Base-by-base conservation (phyloP, 2,797 vertebrate genomes). In the Lerista edwardsae region DNA sequence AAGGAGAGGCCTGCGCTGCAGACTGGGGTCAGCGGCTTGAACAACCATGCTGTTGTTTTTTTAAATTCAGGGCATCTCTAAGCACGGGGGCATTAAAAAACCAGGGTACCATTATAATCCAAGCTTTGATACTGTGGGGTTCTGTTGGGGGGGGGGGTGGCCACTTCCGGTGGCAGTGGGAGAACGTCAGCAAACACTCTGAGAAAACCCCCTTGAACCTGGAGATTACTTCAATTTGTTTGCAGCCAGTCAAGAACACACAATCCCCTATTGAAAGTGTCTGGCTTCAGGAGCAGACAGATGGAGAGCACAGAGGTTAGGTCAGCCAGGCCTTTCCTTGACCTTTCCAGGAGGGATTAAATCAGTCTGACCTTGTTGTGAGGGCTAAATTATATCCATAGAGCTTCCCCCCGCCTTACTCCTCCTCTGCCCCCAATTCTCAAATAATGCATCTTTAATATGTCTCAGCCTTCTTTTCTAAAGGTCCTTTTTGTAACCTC, bases 231-330 rank as follows among this genome's bases (percentile, higher is more conserved):
- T 93, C 92, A 91, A 77, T 95, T 94, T 93, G 91, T 93, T 94
- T 93, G 86, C 90, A 91, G 86, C 92, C 91, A 92, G 92, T 76
- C 90, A 85, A 83, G 88, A 93, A 90, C 92, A 93, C 91, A 95
- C 92, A 93, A 92, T 94, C 93, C 95, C 92, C 93, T 94, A 94
- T 94, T 95, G 88, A 95, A 93, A 94, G 88, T 88, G 91, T 93
- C 95, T 95, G 86, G 84, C 93, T 93, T 91, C 85, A 90, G 91
- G 91, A 78, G 79, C 88, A 89, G 90, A 95, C 91, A 94, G 93
- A 94, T 95, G 92, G 92, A 91, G 91, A 94, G 88, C 90, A 92
- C 90, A 86, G 91, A 87, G 94, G 93, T 95, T 95, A 94, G 93
- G 93, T 91, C 82, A 91, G 93, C 89, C 91, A 94, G 93, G 94